Conservation (phyloP, 2,888 invertebrate genomes). For the Caenorhabditis sulstoni region DNA sequence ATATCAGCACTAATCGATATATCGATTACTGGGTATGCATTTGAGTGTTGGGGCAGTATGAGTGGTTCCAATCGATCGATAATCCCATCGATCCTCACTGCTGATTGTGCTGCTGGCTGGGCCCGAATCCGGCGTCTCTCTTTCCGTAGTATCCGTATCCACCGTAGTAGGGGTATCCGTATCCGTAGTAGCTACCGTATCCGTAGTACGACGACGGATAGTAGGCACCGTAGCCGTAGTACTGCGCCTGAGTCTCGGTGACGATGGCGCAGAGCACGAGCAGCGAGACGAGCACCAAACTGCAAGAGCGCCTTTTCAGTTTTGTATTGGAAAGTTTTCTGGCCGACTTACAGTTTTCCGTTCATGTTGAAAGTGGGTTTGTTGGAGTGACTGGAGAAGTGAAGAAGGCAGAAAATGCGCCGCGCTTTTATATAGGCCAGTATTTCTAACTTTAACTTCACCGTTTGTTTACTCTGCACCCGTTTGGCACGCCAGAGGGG, state of each 20-base stretch:
- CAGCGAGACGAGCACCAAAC: constrained; percentile 56
- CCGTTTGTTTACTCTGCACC: too few relatives aligned
- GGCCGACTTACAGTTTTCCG: constrained; percentile 55
- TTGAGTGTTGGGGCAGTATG: constrained; percentile 35
- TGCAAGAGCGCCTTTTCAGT: constrained; percentile 51
- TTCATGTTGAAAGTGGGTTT: constrained; percentile 36
- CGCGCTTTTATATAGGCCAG: constrained; percentile 42
- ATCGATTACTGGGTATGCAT: too few relatives aligned
- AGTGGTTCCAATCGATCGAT: constrained; percentile 3
- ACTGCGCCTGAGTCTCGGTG: constrained; percentile 57
- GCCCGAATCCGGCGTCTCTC: constrained; percentile 58
- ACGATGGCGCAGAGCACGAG: constrained; percentile 55
- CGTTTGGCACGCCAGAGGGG: too few relatives aligned
- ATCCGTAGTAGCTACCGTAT: constrained; percentile 53
- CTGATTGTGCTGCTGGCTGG: constrained; percentile 48
- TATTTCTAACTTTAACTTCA: too few relatives aligned
- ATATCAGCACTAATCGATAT: too few relatives aligned
- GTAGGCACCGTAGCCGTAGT: constrained; percentile 38
- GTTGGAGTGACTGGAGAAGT: background rate
- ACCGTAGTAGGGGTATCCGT: constrained; percentile 51
- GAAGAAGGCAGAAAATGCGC: constrained; percentile 23
- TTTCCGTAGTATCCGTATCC: constrained; percentile 61
- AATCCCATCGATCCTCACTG: constrained; percentile 7
- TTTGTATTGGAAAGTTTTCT: too few relatives aligned
- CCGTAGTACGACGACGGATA: constrained; percentile 56